These are phyloP conservation scores for Numida meleagris DNA, from an alignment of 2,113 vertebrate genomes.

Conservation along the genomic window DNA sequence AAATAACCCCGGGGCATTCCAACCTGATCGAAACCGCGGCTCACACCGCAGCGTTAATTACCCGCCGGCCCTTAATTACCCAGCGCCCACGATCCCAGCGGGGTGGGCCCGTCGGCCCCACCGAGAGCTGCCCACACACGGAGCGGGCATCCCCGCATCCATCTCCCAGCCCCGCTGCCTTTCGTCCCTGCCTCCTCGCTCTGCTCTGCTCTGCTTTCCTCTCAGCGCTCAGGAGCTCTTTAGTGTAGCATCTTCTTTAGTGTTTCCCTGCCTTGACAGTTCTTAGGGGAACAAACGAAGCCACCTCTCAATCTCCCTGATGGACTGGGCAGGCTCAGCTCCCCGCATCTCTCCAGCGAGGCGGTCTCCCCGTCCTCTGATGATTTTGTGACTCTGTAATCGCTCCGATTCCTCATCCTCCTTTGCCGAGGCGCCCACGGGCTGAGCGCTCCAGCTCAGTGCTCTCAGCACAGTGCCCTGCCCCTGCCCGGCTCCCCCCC, in stretches of 20 bases:
- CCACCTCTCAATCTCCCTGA: slow-evolving; percentile 15
- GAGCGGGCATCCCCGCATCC: background rate
- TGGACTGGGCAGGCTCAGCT: background rate
- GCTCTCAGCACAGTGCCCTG: background rate
- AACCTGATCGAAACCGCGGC: background rate
- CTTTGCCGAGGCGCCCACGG: background rate
- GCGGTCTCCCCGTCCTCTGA: background rate
- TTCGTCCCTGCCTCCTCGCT: background rate
- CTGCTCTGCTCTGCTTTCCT: background rate
- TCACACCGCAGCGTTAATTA: slow-evolving; percentile 34
- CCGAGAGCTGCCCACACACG: background rate
- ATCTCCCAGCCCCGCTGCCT: background rate
- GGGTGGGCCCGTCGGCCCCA: no score
- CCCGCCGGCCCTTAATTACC: background rate
- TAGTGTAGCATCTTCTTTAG: background rate
- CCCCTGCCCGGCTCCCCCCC: background rate
- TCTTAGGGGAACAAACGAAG: slow-evolving; percentile 7
- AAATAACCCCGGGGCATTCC: slow-evolving; percentile 37
- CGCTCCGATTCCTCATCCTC: background rate
- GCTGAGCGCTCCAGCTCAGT: background rate
- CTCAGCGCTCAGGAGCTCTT: background rate
- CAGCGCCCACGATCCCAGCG: background rate
- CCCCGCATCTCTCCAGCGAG: background rate
- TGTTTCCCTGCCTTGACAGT: slow-evolving; percentile 10
- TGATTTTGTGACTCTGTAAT: background rate